Evolutionary conservation across 2,113 vertebrate genomes (phyloP).

Genomic region (Recurvirostra avosetta): DNA sequence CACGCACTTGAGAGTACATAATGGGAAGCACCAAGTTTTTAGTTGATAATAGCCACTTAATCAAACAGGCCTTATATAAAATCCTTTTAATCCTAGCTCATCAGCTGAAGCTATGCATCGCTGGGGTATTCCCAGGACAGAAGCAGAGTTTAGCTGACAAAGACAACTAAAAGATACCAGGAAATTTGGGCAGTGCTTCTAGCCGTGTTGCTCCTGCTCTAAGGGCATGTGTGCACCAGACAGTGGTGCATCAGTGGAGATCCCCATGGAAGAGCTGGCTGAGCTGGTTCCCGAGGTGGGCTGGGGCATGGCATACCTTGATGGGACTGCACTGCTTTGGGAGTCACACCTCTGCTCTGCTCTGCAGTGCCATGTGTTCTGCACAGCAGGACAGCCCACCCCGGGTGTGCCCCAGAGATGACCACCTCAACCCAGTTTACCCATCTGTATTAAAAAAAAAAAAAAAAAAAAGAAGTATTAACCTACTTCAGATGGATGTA

Average conservation of each 20-base stretch:
- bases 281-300: neutral
- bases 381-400: neutral
- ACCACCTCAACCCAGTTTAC: neutral
- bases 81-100: slow-evolving; percentile 26
- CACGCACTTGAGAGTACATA: neutral
- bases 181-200: neutral
- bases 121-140: slow-evolving; percentile 10
- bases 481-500: neutral
- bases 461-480: neutral
- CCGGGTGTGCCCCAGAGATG: neutral
- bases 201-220: neutral
- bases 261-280: rapidly evolving
- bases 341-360: neutral
- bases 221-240: neutral
- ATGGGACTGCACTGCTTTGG: rapidly evolving
- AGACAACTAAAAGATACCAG: neutral
- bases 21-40: slow-evolving; percentile 43
- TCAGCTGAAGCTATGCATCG: neutral
- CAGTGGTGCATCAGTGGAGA: neutral
- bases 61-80: slow-evolving; percentile 39
- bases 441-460: neutral
- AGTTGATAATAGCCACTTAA: slow-evolving; percentile 46
- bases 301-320: neutral
- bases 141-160: neutral
- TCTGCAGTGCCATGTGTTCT: rapidly evolving